phyloP scores from a whole-genome alignment of 2,888 invertebrate genomes.

The Lasiommata megera region DNA sequence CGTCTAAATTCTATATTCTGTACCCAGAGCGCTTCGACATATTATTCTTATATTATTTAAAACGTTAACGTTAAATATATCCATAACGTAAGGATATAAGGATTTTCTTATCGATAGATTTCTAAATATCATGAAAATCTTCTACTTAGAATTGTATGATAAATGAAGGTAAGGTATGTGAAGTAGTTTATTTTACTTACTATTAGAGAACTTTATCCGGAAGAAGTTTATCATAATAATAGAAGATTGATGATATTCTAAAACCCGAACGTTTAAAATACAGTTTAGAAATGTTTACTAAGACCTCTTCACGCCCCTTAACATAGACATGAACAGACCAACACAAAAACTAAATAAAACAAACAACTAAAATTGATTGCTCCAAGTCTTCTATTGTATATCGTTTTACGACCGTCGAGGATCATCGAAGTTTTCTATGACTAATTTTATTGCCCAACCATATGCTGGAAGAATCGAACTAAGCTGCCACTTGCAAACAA shows the following conservation, averaged over 20 bases:
- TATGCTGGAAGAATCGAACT: slow-evolving; percentile 13
- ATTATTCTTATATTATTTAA: too few relatives aligned
- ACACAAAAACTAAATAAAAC: slow-evolving; percentile 40
- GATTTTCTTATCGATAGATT: too few relatives aligned
- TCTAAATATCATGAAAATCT: too few relatives aligned
- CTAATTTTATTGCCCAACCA: slow-evolving; percentile 29
- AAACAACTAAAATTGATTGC: slow-evolving; percentile 42
- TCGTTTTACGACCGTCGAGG: slow-evolving; percentile 33
- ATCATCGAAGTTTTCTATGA: slow-evolving; percentile 32
- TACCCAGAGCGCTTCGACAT: too few relatives aligned
- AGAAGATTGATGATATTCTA: too few relatives aligned
- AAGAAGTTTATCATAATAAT: not conserved
- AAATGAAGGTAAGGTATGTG: too few relatives aligned
- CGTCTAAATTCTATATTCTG: too few relatives aligned
- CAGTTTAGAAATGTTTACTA: slow-evolving; percentile 30
- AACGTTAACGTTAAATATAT: too few relatives aligned
- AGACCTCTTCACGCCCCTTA: slow-evolving; percentile 22
- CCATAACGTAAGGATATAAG: too few relatives aligned
- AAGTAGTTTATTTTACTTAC: too few relatives aligned
- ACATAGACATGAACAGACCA: slow-evolving; percentile 16
- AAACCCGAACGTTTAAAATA: slow-evolving; percentile 16
- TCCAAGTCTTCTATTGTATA: slow-evolving; percentile 31
- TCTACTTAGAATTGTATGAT: too few relatives aligned
- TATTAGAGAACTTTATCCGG: not conserved
- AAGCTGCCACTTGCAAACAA: not conserved